Evolutionary conservation across 2,888 invertebrate genomes (phyloP).

Genomic region (Xanthia icteritia): DNA sequence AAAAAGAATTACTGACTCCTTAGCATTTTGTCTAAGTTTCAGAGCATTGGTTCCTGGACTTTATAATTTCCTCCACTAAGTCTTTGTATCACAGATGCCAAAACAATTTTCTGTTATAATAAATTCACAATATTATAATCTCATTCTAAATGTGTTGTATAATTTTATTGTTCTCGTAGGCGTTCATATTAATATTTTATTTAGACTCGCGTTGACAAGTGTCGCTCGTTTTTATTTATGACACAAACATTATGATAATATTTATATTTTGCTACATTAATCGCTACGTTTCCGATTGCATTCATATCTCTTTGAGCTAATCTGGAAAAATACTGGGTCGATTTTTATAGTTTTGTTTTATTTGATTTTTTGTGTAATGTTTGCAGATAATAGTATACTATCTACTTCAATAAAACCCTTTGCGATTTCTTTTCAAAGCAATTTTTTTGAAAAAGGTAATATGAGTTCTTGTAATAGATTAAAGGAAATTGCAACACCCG

Average conservation of each 20-base stretch:
- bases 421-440: not conserved
- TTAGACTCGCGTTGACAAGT: constrained; percentile 25
- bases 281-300: constrained; percentile 19
- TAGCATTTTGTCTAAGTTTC: not conserved
- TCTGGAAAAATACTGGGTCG: constrained; percentile 42
- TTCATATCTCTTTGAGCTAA: constrained; percentile 9
- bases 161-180: constrained; percentile 19
- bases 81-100: not conserved
- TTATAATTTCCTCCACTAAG: not conserved
- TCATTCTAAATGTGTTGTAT: not conserved
- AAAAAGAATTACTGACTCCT: not conserved
- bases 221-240: constrained; percentile 10
- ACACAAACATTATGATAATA: constrained; percentile 10
- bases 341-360: constrained; percentile 15
- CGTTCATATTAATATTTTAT: constrained; percentile 21
- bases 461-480: constrained; percentile 1
- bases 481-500: not conserved
- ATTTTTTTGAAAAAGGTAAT: not conserved
- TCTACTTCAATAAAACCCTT: not conserved
- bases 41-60: not conserved
- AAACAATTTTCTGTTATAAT: not conserved
- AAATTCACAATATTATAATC: not conserved
- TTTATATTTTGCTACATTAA: constrained; percentile 17
- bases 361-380: constrained; percentile 10
- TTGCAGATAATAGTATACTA: not conserved